phyloP scores from a whole-genome alignment of 2,113 vertebrate genomes.

The Pitta sordida region DNA sequence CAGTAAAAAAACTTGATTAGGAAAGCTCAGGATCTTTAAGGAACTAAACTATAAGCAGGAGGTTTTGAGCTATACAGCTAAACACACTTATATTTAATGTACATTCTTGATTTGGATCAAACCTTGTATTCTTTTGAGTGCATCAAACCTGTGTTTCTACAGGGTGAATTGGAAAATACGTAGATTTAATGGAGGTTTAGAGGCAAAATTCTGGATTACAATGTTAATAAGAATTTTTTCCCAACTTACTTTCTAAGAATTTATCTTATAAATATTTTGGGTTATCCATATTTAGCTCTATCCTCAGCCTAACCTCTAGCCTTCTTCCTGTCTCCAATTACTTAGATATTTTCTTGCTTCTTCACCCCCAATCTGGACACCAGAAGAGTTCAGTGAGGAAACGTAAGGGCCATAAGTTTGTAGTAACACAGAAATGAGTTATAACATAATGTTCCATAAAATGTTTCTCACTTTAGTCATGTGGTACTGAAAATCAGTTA shows the following conservation, averaged over 20 bases:
- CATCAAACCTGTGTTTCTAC: neutral
- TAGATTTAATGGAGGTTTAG: neutral
- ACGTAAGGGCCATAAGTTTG: neutral
- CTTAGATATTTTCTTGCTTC: neutral
- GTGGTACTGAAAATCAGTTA: neutral
- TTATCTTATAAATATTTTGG: neutral
- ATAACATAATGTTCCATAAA: neutral
- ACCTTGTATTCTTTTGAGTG: neutral
- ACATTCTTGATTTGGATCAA: neutral
- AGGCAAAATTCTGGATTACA: neutral
- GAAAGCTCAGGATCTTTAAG: neutral
- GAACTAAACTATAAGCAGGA: neutral
- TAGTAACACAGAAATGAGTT: neutral
- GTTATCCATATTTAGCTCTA: neutral
- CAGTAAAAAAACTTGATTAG: neutral
- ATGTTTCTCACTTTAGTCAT: neutral
- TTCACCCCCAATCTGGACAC: neutral
- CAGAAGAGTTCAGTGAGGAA: neutral
- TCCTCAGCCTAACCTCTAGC: neutral
- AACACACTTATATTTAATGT: neutral
- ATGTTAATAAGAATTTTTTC: neutral
- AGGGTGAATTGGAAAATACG: neutral
- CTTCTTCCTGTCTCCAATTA: neutral
- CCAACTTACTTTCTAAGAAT: neutral
- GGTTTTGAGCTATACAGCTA: neutral